Percentiles rank a stretch among this genome's conserved stretches.
Conservation (phyloP, 2,888 invertebrate species). For the Platycheirus albimanus region DNA sequence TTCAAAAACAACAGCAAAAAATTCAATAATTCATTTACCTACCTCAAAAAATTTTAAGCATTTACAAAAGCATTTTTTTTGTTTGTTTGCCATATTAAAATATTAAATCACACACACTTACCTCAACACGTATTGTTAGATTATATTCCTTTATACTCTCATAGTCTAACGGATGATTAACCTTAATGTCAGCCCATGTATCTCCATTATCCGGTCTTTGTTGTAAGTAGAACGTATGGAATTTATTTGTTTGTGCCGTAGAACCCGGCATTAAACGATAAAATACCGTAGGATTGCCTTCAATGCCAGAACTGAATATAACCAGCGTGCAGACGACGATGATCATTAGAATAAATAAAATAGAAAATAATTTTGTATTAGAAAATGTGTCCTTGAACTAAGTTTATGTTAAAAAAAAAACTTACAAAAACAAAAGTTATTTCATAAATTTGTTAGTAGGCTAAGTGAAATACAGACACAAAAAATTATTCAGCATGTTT, state of each 20-base stretch:
- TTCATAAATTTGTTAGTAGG: slow-evolving; percentile 20
- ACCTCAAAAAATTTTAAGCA: too few species aligned
- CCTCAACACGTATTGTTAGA: slow-evolving; percentile 97
- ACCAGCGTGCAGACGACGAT: slow-evolving; percentile 74
- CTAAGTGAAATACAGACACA: slow-evolving; percentile 19
- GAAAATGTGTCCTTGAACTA: slow-evolving; percentile 1
- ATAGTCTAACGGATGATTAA: slow-evolving; percentile 97
- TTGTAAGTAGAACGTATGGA: slow-evolving; percentile 97
- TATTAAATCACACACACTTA: too few species aligned
- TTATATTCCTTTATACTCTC: slow-evolving; percentile 98
- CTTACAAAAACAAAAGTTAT: background rate
- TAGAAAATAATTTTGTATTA: slow-evolving; percentile 45
- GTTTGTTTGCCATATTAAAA: too few species aligned
- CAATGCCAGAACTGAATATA: slow-evolving; percentile 93
- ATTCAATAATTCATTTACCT: too few species aligned
- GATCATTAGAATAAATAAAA: slow-evolving; percentile 27
- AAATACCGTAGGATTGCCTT: slow-evolving; percentile 97
- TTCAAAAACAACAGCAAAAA: too few species aligned
- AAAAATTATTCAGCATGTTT: slow-evolving; percentile 15
- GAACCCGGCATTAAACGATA: slow-evolving; percentile 97
- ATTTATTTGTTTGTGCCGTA: slow-evolving; percentile 97
- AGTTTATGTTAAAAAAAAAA: background rate
- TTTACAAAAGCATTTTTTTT: too few species aligned
- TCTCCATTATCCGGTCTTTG: slow-evolving; percentile 95
- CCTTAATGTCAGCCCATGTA: slow-evolving; percentile 98